Base-by-base conservation (phyloP, 2,888 invertebrate genomes). In the Drosophila birchii region DNA sequence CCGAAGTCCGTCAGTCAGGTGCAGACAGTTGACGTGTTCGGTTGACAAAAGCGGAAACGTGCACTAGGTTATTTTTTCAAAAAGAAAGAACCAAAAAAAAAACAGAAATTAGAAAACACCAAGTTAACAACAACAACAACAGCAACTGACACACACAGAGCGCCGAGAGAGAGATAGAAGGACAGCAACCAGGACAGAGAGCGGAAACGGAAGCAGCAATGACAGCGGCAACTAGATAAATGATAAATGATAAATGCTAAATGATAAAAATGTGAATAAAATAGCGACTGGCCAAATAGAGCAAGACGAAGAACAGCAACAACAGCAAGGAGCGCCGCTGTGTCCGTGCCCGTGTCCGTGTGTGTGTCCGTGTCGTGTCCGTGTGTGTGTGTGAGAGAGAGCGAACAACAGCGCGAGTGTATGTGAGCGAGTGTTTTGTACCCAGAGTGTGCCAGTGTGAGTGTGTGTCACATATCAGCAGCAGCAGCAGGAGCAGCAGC, bases 1-100 rank as follows among this genome's bases (percentile, higher is more conserved):
- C 47, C 38, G 43, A 34, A 53, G 58, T 66, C 57, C 77, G 73
- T 83, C 88, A 92, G 92, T 92, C 91, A 92, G 92, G 91, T 92
- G 91, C 90, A 92, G 92, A 91, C 91, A 92, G 91, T 91, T 91
- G 86, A 91, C 90, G 91, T 89, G 91, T 83, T 85, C 89, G 92
- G 92, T 91, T 90, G 79, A 89, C 79, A 67, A 66, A 76, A 79
- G 79, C 88, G 90, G 89, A 79, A 79, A 75, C 68, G 82, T 78
- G 85, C 81, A 76, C 73, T 57, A 55, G 53, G 44, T 63, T 64
- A 34, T 55, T 68, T 67, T 61, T 43, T 26, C n/a, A 55, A 26
- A 43, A 43, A 54, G 32, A 56, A 43, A 12, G 3, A 51, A 32
- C 7, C 14, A 18, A 20, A 14, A 18, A 34, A 32, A 34, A 9